Evolutionary conservation across 2,113 vertebrate genomes (phyloP), one percentile per base, ranked within the genome.

Genomic region (Triplophysa tibetana): DNA sequence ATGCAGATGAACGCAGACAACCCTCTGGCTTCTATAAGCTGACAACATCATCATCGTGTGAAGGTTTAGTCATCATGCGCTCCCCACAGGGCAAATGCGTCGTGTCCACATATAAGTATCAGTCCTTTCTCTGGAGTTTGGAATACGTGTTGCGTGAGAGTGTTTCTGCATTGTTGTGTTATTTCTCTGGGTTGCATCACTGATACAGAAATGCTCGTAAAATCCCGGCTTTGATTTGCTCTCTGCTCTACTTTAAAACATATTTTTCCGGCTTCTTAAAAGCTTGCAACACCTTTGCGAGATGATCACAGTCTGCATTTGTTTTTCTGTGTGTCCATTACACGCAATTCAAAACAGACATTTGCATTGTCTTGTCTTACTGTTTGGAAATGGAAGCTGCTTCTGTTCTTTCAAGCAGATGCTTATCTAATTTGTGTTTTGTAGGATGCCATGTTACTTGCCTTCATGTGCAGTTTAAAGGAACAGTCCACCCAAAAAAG

Each of bases 181-280:
- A 86, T 91, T 91, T 85, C 90, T 85, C 66, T 70, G 58, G 63
- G 84, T 92, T 91, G 90, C 89, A 82, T 92, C 90, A 90, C 72
- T 78, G 79, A 77, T 33, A 19, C 74, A 33, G 69, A 74, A 60
- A 74, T 7, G 3, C 54, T 70, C 80, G 81, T 66, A 66, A 61
- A 82, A 16, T 74, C 72, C 24, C 45, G 23, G 68, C 81, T 75
- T 48, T 33, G 75, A 67, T 72, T 41, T 72, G 17, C n/a, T 38
- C 5, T 33, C 17, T 33, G 19, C 54, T 38, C 29, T 14, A 45
- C 11, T 9, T 45, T 12, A 45, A 45, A 38, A 29, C 43, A 33
- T 60, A 24, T 43, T 61, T 60, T 26, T 17, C 19, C 3, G 13
- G 38, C n/a, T 60, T 38, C 43, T 56, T 43, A 33, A 43, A 4